A percentile compares a stretch with the other conserved stretches of the same genome.
These are phyloP conservation scores for Peromyscus eremicus DNA, from an alignment of 2,797 vertebrate species.

Conservation along the genomic window DNA sequence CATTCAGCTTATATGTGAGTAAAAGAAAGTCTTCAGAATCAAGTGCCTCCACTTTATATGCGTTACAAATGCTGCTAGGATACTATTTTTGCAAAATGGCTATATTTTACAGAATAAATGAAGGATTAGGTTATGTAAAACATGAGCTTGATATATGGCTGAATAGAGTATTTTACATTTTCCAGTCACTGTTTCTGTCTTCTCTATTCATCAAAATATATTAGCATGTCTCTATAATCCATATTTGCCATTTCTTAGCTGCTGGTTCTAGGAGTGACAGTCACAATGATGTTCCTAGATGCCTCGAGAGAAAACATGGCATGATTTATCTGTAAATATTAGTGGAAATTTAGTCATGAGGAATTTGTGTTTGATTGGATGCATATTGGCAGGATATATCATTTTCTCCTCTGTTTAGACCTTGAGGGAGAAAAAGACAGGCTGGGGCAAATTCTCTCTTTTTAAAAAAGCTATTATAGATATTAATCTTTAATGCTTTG, in stretches of 20 bases:
- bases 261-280: slow-evolving; percentile 25
- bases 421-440: slow-evolving; percentile 27
- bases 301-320: slow-evolving; percentile 20
- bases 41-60: slow-evolving; percentile 6
- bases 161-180: slow-evolving; percentile 48
- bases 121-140: slow-evolving; percentile 57
- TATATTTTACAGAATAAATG: slow-evolving; percentile 50
- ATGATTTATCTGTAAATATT: slow-evolving; percentile 72
- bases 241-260: slow-evolving; percentile 56
- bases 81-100: neutral
- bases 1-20: neutral
- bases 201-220: slow-evolving; percentile 68
- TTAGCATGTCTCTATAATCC: slow-evolving; percentile 63
- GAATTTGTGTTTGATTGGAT: slow-evolving; percentile 60
- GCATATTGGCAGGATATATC: slow-evolving; percentile 20
- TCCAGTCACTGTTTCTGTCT: slow-evolving; percentile 55
- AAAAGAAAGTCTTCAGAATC: neutral
- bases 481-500: slow-evolving; percentile 61
- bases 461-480: slow-evolving; percentile 64
- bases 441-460: slow-evolving; percentile 5
- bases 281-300: neutral
- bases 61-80: neutral
- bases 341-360: slow-evolving; percentile 50
- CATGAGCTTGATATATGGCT: slow-evolving; percentile 59
- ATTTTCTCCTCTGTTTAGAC: slow-evolving; percentile 59